phyloP scores from a whole-genome alignment of 2,888 invertebrate genomes.

The Polietes domitor region DNA sequence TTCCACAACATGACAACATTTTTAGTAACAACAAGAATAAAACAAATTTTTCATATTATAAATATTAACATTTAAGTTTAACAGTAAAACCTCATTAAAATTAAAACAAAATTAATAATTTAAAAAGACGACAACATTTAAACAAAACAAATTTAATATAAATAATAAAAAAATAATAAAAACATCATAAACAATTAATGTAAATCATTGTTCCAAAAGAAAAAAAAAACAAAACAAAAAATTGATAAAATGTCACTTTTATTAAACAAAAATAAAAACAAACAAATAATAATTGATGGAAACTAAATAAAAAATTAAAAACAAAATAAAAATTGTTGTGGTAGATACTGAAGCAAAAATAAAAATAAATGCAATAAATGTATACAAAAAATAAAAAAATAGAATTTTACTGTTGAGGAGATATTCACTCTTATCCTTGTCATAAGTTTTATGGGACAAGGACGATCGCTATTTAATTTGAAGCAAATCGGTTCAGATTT shows the following conservation, averaged over 20 bases:
- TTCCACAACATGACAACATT: constrained; percentile 63
- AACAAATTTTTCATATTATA: constrained; percentile 46
- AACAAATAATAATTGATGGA: constrained; percentile 62
- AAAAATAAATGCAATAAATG: constrained; percentile 79
- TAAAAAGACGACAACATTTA: constrained; percentile 64
- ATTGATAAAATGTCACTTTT: constrained; percentile 60
- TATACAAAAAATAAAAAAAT: constrained; percentile 78
- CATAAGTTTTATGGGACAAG: too few relatives aligned
- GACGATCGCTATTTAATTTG: constrained; percentile 4
- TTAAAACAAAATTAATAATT: constrained; percentile 61
- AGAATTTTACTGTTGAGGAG: too few relatives aligned
- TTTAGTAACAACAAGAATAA: constrained; percentile 45
- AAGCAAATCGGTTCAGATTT: neutral
- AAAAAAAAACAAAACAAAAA: constrained; percentile 19
- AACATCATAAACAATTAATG: constrained; percentile 64
- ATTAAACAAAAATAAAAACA: constrained; percentile 65
- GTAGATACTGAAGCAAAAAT: constrained; percentile 76
- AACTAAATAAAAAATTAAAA: constrained; percentile 59
- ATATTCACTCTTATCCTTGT: too few relatives aligned
- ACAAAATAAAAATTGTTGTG: constrained; percentile 76
- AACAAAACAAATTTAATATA: constrained; percentile 62
- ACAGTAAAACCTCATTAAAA: constrained; percentile 70
- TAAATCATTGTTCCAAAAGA: constrained; percentile 68
- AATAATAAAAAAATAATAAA: constrained; percentile 61
- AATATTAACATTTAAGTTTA: constrained; percentile 69